Evolutionary conservation across 2,888 invertebrate genomes (phyloP).

Genomic region (Leptopilina drosophilae): DNA sequence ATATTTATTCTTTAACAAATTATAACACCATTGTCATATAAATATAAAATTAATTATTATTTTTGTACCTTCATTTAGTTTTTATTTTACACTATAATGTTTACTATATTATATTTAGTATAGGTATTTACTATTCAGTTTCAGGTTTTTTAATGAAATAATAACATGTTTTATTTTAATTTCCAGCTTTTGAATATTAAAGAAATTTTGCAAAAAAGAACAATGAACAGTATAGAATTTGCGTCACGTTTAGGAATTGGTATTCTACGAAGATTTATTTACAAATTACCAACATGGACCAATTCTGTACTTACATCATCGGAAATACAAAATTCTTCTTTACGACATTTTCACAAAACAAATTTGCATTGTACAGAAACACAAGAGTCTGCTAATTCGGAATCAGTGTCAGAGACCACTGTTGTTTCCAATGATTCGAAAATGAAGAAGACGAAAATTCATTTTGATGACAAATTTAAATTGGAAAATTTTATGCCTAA

Average conservation of each 20-base stretch:
- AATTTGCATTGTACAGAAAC: neutral
- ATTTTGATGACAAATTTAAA: constrained; percentile 56
- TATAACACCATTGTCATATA: no score
- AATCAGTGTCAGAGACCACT: no score
- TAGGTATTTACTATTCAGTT: no score
- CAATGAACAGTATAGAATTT: constrained; percentile 48
- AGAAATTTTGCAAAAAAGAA: constrained; percentile 23
- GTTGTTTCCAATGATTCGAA: neutral
- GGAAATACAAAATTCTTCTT: neutral
- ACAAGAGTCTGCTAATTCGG: neutral
- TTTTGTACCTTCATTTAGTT: no score
- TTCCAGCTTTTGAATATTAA: neutral
- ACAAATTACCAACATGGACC: neutral
- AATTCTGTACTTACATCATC: neutral
- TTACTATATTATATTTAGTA: no score
- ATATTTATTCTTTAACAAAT: no score
- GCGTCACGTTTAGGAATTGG: constrained; percentile 37
- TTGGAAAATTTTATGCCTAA: constrained; percentile 62
- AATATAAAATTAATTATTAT: no score
- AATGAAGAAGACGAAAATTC: neutral
- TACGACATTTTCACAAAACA: constrained; percentile 10
- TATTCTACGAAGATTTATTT: constrained; percentile 34
- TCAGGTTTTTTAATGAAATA: no score
- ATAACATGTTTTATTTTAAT: neutral
- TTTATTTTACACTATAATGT: no score